A percentile compares a stretch with the other conserved stretches of the same genome.
Evolutionary conservation across 2,797 vertebrate genomes (phyloP).

Genomic region (Malacoctenus gilli): DNA sequence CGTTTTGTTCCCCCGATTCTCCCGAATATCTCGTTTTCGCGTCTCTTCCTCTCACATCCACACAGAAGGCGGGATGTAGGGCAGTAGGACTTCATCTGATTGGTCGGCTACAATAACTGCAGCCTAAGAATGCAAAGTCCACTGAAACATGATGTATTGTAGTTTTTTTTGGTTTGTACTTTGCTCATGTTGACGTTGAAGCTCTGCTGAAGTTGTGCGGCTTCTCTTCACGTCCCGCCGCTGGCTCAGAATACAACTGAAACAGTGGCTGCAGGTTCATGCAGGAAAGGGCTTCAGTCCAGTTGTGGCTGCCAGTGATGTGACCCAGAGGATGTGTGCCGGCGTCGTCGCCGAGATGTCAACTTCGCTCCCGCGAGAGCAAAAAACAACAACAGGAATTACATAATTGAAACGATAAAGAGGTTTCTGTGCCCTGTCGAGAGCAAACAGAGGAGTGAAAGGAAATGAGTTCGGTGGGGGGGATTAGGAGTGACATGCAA

Average conservation of each 20-base stretch:
- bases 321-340: background rate
- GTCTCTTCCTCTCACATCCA: too few species aligned
- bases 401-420: background rate
- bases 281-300: background rate
- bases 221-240: background rate
- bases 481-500: background rate
- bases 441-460: conserved; percentile 1
- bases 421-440: background rate
- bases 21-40: too few species aligned
- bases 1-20: too few species aligned
- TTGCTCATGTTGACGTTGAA: too few species aligned
- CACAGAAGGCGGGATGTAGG: too few species aligned
- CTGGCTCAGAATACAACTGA: background rate
- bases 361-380: background rate
- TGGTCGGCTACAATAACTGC: too few species aligned
- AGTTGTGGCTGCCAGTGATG: too few species aligned
- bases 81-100: too few species aligned
- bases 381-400: background rate
- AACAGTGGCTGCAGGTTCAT: background rate
- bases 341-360: background rate
- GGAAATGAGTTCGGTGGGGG: conserved; percentile 7
- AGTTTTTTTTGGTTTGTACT: too few species aligned
- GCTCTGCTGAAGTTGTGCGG: too few species aligned
- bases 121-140: too few species aligned
- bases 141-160: too few species aligned